These are phyloP conservation scores for Coturnix japonica DNA, from an alignment of 2,113 vertebrate genomes.

Conservation along the genomic window DNA sequence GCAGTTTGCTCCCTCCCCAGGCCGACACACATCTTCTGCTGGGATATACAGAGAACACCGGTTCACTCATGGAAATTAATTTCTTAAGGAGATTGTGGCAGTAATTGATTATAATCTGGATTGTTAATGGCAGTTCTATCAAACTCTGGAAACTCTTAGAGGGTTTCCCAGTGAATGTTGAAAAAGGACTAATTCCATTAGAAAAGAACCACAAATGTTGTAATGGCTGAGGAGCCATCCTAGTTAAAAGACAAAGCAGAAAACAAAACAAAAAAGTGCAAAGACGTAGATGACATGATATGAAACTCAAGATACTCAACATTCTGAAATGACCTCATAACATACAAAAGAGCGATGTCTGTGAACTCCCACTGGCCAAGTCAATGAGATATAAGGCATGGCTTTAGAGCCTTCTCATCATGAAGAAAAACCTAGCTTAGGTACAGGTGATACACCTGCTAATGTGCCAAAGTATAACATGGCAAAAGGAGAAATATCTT, in stretches of 20 bases:
- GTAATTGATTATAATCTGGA: not conserved
- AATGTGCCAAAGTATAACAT: not conserved
- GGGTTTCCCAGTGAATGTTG: not conserved
- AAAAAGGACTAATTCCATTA: not conserved
- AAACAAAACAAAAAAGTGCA: not conserved
- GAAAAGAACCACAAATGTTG: not conserved
- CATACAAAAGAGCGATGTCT: not conserved
- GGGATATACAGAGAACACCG: not conserved
- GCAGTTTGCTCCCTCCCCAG: not conserved
- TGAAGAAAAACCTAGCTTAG: not conserved
- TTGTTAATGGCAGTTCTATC: not conserved
- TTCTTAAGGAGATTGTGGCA: not conserved
- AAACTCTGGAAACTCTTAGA: not conserved
- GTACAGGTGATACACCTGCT: not conserved
- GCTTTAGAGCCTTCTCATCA: not conserved
- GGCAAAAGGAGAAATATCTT: not conserved
- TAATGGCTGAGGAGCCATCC: not conserved
- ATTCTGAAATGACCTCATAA: not conserved
- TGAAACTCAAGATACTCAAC: not conserved
- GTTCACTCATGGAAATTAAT: not conserved
- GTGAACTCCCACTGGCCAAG: not conserved
- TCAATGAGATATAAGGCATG: not conserved
- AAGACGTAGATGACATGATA: not conserved
- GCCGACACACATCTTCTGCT: not conserved
- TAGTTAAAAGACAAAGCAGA: not conserved